These are phyloP conservation scores for Blennius ocellaris DNA, from an alignment of 2,113 vertebrate species.

Conservation along the genomic window DNA sequence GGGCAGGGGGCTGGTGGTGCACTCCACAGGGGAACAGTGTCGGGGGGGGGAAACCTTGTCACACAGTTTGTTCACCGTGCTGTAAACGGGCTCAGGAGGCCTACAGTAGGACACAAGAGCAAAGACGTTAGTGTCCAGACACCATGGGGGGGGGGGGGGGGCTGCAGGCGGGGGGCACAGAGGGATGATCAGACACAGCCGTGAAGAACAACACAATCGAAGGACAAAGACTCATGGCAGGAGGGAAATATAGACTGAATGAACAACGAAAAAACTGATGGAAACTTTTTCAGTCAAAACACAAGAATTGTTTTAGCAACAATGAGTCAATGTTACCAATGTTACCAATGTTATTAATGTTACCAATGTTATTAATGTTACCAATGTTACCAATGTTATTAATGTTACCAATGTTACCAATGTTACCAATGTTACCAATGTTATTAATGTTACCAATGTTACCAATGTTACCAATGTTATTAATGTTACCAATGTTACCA, in stretches of 20 bases:
- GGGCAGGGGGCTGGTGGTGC: constrained; percentile 96
- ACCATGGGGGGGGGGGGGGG: background rate
- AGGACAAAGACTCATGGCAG: background rate
- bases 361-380: too few relatives aligned
- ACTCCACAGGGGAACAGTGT: constrained; percentile 95
- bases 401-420: too few relatives aligned
- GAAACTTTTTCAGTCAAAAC: too few relatives aligned
- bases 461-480: too few relatives aligned
- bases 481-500: too few relatives aligned
- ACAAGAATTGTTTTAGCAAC: too few relatives aligned
- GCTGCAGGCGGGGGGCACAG: background rate
- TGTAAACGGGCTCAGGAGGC: constrained; percentile 99
- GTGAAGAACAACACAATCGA: background rate
- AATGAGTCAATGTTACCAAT: too few relatives aligned
- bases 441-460: too few relatives aligned
- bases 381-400: too few relatives aligned
- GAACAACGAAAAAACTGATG: too few relatives aligned
- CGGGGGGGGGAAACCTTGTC: constrained; percentile 95
- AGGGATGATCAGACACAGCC: background rate
- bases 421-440: too few relatives aligned
- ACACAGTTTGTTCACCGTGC: constrained; percentile 99
- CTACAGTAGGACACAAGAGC: constrained; percentile 82
- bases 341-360: too few relatives aligned
- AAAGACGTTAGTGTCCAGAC: constrained; percentile 57
- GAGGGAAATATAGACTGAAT: background rate